Evolutionary conservation across 37 sponge, comb jelly and placozoan genomes (phyloP).

Genomic region (Cliona cf. orientalis): DNA sequence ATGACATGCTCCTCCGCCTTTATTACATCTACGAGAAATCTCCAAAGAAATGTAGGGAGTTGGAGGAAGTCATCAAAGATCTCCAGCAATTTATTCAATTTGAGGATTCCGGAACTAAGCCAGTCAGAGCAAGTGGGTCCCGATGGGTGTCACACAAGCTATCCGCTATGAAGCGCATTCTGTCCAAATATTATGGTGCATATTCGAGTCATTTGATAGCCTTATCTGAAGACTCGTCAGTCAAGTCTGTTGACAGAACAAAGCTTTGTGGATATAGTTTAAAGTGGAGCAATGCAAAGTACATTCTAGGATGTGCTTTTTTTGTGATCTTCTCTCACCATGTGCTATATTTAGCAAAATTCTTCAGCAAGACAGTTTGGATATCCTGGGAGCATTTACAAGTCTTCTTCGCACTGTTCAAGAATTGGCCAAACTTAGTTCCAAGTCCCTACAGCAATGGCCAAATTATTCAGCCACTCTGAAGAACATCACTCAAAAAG

Average conservation of each 20-base stretch:
- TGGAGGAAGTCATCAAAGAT: conserved; percentile 45
- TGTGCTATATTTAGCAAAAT: neutral
- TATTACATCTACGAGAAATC: conserved; percentile 57
- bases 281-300: conserved; percentile 62
- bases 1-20: conserved; percentile 33
- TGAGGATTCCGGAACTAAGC: conserved; percentile 30
- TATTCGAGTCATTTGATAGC: conserved; percentile 43
- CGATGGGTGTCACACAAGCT: conserved; percentile 34
- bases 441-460: neutral
- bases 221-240: conserved; percentile 51
- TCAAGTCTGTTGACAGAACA: conserved; percentile 53
- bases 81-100: conserved; percentile 28
- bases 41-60: conserved; percentile 45
- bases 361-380: conserved; percentile 1
- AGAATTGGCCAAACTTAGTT: neutral
- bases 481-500: neutral
- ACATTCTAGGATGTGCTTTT: conserved; percentile 64
- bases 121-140: conserved; percentile 30
- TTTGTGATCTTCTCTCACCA: conserved; percentile 61
- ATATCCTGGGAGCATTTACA: conserved; percentile 7
- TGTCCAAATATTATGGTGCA: conserved; percentile 69
- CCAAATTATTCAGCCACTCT: conserved; percentile 10
- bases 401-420: neutral
- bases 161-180: conserved; percentile 41
- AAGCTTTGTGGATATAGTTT: conserved; percentile 48